Conservation (phyloP, 2,113 vertebrate species). For the Cryptomyrus ogoouensis region DNA sequence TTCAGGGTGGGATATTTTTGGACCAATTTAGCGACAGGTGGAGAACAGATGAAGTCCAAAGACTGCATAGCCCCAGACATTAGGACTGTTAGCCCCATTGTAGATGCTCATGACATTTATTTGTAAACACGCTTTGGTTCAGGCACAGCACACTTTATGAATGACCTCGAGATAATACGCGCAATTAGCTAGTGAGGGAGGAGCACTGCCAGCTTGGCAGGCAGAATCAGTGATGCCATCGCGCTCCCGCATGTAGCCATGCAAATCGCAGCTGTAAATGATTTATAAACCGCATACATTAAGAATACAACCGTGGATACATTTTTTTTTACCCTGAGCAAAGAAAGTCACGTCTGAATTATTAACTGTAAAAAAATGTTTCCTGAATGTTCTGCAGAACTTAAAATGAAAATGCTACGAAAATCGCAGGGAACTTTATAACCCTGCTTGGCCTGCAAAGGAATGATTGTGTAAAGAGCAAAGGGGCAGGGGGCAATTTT, state of each 20-base stretch:
- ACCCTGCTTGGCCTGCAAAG: neutral
- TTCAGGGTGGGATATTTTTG: neutral
- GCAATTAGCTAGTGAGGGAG: neutral
- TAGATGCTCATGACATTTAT: neutral
- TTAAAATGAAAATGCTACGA: neutral
- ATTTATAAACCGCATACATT: conserved; percentile 10
- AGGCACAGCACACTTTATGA: neutral
- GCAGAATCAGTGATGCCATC: neutral
- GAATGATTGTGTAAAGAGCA: neutral
- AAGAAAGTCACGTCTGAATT: conserved; percentile 9
- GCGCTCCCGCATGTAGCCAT: neutral
- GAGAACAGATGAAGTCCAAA: neutral
- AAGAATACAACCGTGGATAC: neutral
- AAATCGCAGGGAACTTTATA: neutral
- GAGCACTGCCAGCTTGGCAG: neutral
- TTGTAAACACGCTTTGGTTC: neutral
- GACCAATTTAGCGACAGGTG: neutral
- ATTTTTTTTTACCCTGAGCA: conserved; percentile 13
- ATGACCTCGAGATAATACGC: neutral
- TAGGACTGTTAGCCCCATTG: neutral
- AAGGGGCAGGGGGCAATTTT: conserved; percentile 52
- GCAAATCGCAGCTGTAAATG: neutral
- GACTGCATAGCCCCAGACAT: neutral
- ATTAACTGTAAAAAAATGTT: neutral
- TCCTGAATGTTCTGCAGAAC: neutral